These are phyloP conservation scores for Nemurella pictetii DNA, from an alignment of 2,888 invertebrate genomes.

Conservation along the genomic window DNA sequence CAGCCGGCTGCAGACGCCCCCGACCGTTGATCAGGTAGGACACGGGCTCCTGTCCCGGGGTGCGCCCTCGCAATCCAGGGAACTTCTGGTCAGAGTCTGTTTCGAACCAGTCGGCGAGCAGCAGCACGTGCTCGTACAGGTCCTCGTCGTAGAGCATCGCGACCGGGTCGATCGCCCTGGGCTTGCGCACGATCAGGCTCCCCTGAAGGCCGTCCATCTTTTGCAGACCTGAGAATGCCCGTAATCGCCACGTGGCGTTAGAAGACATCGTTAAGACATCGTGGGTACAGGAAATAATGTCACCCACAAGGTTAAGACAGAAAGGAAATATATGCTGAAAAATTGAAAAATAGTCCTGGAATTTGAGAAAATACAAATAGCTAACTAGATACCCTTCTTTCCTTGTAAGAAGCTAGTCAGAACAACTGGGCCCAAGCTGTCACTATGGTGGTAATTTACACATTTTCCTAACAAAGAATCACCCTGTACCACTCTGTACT, in stretches of 20 bases:
- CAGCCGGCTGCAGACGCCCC: too few relatives aligned
- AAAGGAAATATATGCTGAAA: too few relatives aligned
- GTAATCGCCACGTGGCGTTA: neutral
- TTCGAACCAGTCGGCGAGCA: slow-evolving; percentile 53
- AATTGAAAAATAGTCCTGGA: too few relatives aligned
- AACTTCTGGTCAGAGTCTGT: slow-evolving; percentile 40
- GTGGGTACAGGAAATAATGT: too few relatives aligned
- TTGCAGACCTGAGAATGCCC: slow-evolving; percentile 48
- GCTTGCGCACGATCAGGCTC: slow-evolving; percentile 48
- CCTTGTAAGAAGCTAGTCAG: too few relatives aligned
- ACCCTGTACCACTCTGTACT: too few relatives aligned
- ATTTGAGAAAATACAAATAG: too few relatives aligned
- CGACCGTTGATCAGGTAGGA: slow-evolving; percentile 47
- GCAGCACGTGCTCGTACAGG: slow-evolving; percentile 52
- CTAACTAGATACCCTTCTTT: too few relatives aligned
- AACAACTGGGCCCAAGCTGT: too few relatives aligned
- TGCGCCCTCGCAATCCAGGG: neutral
- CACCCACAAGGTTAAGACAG: too few relatives aligned
- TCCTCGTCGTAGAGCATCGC: slow-evolving; percentile 51
- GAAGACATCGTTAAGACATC: neutral
- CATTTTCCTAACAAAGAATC: too few relatives aligned
- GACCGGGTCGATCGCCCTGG: slow-evolving; percentile 41
- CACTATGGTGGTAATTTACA: too few relatives aligned
- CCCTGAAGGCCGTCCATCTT: slow-evolving; percentile 51
- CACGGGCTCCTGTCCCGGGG: slow-evolving; percentile 11